phyloP scores from a whole-genome alignment of 1,140 invertebrate genomes.

The Cepaea nemoralis region DNA sequence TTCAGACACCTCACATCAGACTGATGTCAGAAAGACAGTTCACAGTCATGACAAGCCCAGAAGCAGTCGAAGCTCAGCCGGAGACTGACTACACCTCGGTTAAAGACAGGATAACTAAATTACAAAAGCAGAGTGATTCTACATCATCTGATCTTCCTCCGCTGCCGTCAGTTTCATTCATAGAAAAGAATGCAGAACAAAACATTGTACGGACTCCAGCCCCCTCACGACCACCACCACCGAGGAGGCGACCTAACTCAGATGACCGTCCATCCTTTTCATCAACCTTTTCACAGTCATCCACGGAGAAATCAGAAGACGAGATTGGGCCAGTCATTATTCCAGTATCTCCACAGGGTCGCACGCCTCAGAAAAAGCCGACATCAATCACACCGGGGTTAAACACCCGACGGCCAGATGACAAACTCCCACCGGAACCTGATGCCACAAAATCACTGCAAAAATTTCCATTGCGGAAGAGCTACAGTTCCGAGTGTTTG shows the following conservation, averaged over 20 bases:
- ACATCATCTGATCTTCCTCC: background rate
- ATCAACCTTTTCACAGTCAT: background rate
- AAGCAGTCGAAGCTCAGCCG: background rate
- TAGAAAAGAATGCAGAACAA: background rate
- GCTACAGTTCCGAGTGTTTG: conserved; percentile 51
- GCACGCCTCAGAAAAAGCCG: background rate
- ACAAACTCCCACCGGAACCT: conserved; percentile 41
- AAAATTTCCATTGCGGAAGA: conserved; percentile 47
- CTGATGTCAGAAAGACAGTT: background rate
- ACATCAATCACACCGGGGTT: background rate
- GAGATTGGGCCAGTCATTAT: conserved; percentile 30
- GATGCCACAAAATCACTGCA: background rate
- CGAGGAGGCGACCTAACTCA: conserved; percentile 43
- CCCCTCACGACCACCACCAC: conserved; percentile 48
- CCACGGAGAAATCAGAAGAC: background rate
- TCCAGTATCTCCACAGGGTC: background rate
- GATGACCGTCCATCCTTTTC: background rate
- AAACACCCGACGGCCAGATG: conserved; percentile 11
- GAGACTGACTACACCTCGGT: conserved; percentile 13
- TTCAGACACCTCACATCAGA: background rate
- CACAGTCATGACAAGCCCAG: background rate
- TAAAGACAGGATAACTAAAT: conserved; percentile 38
- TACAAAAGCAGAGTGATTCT: conserved; percentile 1
- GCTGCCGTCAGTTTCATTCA: conserved; percentile 3
- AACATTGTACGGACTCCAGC: conserved; percentile 23